These are phyloP conservation scores for Syngnathoides biaculeatus DNA, from an alignment of 2,113 vertebrate genomes.

Conservation along the genomic window DNA sequence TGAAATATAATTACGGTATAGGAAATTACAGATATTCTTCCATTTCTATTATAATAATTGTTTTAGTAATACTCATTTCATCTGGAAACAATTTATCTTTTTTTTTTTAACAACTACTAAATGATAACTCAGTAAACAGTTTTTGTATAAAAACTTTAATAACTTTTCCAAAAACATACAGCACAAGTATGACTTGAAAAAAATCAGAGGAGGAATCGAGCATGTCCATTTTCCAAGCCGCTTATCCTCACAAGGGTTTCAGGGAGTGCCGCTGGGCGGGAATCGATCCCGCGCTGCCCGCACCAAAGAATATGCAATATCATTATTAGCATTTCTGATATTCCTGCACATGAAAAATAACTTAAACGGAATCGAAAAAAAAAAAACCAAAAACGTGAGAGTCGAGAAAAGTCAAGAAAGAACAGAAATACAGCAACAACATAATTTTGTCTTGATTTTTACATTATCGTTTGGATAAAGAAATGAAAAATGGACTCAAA, in stretches of 20 bases:
- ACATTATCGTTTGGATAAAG: too few species aligned
- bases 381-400: too few species aligned
- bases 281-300: too few species aligned
- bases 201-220: constrained; percentile 9
- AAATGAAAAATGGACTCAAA: too few species aligned
- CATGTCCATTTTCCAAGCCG: too few species aligned
- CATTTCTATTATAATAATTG: too few species aligned
- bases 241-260: too few species aligned
- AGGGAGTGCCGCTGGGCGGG: too few species aligned
- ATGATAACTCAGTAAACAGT: not conserved
- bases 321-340: not conserved
- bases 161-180: constrained; percentile 49
- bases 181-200: constrained; percentile 21
- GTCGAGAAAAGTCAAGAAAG: not conserved
- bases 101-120: not conserved
- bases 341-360: constrained; percentile 25
- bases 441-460: too few species aligned
- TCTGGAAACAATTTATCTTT: not conserved
- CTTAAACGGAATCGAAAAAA: constrained; percentile 24
- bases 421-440: not conserved
- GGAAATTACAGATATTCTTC: too few species aligned
- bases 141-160: constrained; percentile 22
- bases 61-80: not conserved
- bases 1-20: too few species aligned
- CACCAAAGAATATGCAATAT: not conserved